phyloP scores from a whole-genome alignment of 2,113 vertebrate genomes.

The Elanus axillaris region DNA sequence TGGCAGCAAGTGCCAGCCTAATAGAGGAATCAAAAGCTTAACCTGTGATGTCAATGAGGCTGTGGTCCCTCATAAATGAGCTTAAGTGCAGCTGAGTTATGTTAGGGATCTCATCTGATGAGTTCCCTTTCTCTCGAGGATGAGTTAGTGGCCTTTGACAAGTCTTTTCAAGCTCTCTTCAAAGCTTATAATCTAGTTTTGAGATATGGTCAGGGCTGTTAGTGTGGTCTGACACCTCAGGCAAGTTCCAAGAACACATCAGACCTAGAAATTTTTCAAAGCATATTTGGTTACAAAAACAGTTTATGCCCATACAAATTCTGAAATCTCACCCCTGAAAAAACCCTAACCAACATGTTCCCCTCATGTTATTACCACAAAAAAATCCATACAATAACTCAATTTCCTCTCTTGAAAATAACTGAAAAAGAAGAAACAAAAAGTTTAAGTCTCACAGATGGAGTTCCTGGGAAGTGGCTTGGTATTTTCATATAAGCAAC shows the following conservation, averaged over 20 bases:
- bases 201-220: background rate
- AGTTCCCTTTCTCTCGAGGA: background rate
- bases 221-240: background rate
- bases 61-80: background rate
- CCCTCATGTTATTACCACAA: background rate
- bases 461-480: background rate
- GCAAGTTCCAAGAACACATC: background rate
- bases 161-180: background rate
- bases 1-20: background rate
- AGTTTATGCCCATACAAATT: background rate
- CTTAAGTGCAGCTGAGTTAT: rapidly evolving
- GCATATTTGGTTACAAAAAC: background rate
- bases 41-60: background rate
- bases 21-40: background rate
- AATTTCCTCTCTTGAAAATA: background rate
- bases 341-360: no score
- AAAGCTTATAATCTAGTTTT: background rate
- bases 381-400: background rate
- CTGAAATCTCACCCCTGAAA: background rate
- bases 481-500: background rate
- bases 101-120: rapidly evolving
- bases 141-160: background rate
- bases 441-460: background rate
- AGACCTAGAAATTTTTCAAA: background rate
- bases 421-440: background rate